Conservation (phyloP, 2,113 vertebrate genomes). For the Cyanoliseus patagonus region DNA sequence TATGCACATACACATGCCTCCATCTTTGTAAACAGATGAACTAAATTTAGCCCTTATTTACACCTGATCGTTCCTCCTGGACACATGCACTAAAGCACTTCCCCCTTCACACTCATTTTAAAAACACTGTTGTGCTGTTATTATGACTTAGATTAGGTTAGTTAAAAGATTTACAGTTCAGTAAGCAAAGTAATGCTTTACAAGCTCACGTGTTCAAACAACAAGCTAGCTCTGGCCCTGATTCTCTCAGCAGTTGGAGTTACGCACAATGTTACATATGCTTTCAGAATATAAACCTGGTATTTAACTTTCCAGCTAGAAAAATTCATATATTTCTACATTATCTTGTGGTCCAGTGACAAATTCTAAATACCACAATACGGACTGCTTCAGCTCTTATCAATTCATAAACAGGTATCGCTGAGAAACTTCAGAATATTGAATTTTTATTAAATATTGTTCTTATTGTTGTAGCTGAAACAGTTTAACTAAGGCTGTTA, state of each 20-base stretch:
- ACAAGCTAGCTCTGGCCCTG: conserved; percentile 41
- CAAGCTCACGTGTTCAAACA: conserved; percentile 5
- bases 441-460: conserved; percentile 69
- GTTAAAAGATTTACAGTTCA: conserved; percentile 62
- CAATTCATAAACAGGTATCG: not conserved
- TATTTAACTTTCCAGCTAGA: not conserved
- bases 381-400: not conserved
- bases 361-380: not conserved
- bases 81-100: not conserved
- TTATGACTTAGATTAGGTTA: conserved; percentile 42
- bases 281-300: conserved; percentile 24
- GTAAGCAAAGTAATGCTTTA: conserved; percentile 44
- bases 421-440: conserved; percentile 31
- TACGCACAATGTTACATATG: conserved; percentile 5
- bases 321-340: not conserved
- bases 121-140: conserved; percentile 11
- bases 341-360: not conserved
- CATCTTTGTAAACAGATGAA: conserved; percentile 36
- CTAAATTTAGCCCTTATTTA: conserved; percentile 17
- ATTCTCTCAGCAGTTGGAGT: conserved; percentile 47
- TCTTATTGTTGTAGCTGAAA: conserved; percentile 63
- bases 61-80: conserved; percentile 29
- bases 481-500: conserved; percentile 76
- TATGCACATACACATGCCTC: not conserved
- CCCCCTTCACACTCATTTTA: not conserved